phyloP scores from a whole-genome alignment of 2,797 vertebrate species.

The Iguana delicatissima region DNA sequence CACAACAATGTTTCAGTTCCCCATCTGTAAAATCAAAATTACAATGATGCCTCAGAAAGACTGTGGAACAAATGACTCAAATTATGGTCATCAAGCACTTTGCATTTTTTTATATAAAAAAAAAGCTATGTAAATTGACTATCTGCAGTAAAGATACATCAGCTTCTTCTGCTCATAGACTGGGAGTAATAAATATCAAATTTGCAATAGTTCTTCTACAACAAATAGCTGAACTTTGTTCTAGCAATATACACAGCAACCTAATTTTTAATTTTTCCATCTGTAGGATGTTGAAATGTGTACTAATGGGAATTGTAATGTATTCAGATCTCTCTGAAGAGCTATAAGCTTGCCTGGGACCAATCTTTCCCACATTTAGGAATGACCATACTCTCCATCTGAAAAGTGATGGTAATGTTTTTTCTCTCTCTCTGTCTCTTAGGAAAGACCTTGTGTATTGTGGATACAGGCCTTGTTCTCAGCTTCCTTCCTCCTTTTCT shows the following conservation, averaged over 20 bases:
- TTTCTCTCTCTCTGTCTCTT: not conserved
- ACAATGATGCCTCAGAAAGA: not conserved
- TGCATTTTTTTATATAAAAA: not conserved
- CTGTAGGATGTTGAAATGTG: not conserved
- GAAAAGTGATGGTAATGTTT: conserved; percentile 6
- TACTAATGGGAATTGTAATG: not conserved
- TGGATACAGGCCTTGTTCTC: conserved; percentile 32
- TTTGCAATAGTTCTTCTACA: not conserved
- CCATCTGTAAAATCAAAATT: not conserved
- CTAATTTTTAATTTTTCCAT: not conserved
- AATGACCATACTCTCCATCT: not conserved
- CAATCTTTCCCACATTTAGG: not conserved
- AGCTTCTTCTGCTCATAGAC: not conserved
- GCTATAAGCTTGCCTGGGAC: not conserved
- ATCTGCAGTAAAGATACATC: not conserved
- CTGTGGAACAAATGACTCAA: not conserved
- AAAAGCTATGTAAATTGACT: not conserved
- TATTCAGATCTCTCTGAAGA: no score
- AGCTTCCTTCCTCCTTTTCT: not conserved
- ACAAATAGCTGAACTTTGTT: not conserved
- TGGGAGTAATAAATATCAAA: not conserved
- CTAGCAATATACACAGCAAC: not conserved
- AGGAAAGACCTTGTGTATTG: conserved; percentile 58
- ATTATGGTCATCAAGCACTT: not conserved
- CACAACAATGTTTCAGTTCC: not conserved